A percentile compares a stretch with the other conserved stretches of the same genome.
Evolutionary conservation across 1,140 invertebrate species (phyloP).

Genomic region (Drosophila nigromelanica): DNA sequence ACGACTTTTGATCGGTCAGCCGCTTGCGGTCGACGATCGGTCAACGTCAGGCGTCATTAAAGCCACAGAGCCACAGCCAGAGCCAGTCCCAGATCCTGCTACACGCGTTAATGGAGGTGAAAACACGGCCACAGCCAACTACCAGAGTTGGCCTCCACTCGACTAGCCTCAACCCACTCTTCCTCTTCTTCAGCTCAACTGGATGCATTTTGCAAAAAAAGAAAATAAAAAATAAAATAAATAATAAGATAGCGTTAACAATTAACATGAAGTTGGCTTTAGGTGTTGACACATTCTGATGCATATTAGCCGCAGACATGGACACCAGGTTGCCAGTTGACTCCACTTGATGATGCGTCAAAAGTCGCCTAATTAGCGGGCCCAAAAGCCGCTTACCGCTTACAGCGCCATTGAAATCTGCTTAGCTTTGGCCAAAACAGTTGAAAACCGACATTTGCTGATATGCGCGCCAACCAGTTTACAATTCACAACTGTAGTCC

Average conservation of each 20-base stretch:
- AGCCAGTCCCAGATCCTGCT: constrained; percentile 41
- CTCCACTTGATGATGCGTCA: constrained; percentile 37
- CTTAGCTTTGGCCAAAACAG: constrained; percentile 45
- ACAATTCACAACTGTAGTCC: constrained; percentile 2
- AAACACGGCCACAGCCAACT: constrained; percentile 14
- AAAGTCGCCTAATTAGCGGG: constrained; percentile 77
- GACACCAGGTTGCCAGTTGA: background rate
- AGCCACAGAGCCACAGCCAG: constrained; percentile 18
- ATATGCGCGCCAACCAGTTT: constrained; percentile 39
- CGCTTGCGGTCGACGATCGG: constrained; percentile 81
- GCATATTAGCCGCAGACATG: constrained; percentile 65
- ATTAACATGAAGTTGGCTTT: constrained; percentile 66
- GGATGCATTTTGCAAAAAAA: background rate
- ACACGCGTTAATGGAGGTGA: constrained; percentile 36
- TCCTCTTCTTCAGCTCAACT: background rate
- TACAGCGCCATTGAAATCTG: constrained; percentile 59
- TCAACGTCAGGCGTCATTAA: constrained; percentile 79
- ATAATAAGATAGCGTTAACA: constrained; percentile 58
- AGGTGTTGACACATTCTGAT: constrained; percentile 82
- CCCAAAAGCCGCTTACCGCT: constrained; percentile 73
- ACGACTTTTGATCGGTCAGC: constrained; percentile 80
- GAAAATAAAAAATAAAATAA: background rate
- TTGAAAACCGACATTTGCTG: constrained; percentile 20
- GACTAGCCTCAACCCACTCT: background rate
- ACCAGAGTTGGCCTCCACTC: constrained; percentile 20